These are phyloP conservation scores for Drosophila ercepeae DNA, from an alignment of 1,140 invertebrate genomes.

Conservation along the genomic window DNA sequence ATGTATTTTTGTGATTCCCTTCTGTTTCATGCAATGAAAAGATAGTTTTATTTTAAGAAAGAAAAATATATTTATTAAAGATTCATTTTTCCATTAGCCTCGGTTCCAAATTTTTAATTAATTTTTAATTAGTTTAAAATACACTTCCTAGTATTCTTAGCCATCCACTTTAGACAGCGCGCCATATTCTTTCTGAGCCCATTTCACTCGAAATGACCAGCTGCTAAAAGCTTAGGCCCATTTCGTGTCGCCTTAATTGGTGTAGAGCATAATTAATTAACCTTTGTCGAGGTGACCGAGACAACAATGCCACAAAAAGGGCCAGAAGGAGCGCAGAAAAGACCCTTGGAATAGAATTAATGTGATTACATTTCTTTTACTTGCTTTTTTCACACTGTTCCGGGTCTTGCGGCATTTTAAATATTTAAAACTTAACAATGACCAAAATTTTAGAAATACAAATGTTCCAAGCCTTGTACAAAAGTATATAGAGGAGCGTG, in stretches of 20 bases:
- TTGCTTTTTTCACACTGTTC: slow-evolving; percentile 19
- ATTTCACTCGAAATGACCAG: slow-evolving; percentile 16
- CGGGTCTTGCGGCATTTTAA: slow-evolving; percentile 45
- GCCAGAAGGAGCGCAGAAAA: slow-evolving; percentile 9
- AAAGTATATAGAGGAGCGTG: neutral
- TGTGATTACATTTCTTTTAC: slow-evolving; percentile 59
- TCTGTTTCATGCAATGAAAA: too few relatives aligned
- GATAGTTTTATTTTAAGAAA: too few relatives aligned
- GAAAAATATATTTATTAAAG: neutral
- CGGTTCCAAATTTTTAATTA: slow-evolving; percentile 22
- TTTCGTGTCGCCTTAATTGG: slow-evolving; percentile 54
- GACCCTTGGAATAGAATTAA: slow-evolving; percentile 44
- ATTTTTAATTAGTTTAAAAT: slow-evolving; percentile 3
- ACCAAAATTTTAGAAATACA: slow-evolving; percentile 17
- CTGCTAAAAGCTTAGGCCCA: slow-evolving; percentile 43
- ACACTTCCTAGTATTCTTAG: neutral
- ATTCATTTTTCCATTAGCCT: slow-evolving; percentile 3
- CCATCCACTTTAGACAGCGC: neutral
- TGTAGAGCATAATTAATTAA: slow-evolving; percentile 69
- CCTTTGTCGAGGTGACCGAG: slow-evolving; percentile 57
- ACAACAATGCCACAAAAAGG: slow-evolving; percentile 24
- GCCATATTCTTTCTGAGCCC: slow-evolving; percentile 6
- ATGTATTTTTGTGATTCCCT: too few relatives aligned
- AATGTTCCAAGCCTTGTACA: slow-evolving; percentile 1
- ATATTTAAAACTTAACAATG: slow-evolving; percentile 59